phyloP scores from a whole-genome alignment of 2,113 vertebrate species.

The Neofelis nebulosa region DNA sequence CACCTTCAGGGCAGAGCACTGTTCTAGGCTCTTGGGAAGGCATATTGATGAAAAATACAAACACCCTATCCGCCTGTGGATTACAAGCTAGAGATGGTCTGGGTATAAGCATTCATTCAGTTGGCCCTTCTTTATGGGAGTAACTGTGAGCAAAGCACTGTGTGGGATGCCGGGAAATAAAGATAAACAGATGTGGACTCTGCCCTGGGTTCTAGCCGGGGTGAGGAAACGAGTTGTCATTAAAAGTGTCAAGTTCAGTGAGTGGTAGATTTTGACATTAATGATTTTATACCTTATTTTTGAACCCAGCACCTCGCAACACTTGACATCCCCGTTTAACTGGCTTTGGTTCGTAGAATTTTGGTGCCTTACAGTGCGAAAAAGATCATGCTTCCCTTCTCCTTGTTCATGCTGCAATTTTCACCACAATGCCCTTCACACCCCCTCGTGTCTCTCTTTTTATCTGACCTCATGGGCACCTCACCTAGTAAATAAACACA shows the following conservation, averaged over 20 bases:
- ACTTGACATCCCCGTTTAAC: not conserved
- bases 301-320: not conserved
- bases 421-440: not conserved
- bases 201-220: not conserved
- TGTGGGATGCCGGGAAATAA: not conserved
- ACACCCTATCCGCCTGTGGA: not conserved
- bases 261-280: constrained; percentile 19
- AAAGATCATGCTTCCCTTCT: not conserved
- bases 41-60: not conserved
- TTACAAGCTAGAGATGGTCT: not conserved
- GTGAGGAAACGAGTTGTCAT: not conserved
- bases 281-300: constrained; percentile 33
- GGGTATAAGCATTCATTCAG: not conserved
- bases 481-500: constrained; percentile 9
- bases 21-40: not conserved
- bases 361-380: not conserved
- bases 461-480: not conserved
- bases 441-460: not conserved
- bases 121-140: not conserved
- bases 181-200: not conserved
- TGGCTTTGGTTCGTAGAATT: not conserved
- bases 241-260: not conserved
- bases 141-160: not conserved
- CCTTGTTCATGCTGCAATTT: not conserved
- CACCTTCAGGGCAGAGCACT: not conserved